Evolutionary conservation across 2,797 vertebrate genomes (phyloP).

Genomic region (Pogoniulus pusillus): DNA sequence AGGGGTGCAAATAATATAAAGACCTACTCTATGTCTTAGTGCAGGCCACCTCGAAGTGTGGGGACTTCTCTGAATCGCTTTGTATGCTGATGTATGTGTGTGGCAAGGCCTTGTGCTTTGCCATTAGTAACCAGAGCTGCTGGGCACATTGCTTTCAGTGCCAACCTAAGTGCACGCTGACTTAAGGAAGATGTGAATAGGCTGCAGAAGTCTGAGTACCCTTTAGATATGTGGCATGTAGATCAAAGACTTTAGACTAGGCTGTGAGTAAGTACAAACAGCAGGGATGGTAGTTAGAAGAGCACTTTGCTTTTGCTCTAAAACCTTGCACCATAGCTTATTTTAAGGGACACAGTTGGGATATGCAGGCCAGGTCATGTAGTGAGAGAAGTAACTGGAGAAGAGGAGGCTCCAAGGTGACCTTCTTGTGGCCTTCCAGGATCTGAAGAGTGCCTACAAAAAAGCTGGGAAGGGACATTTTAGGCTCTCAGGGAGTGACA

Average conservation of each 20-base stretch:
- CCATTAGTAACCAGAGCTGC: not conserved
- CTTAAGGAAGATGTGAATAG: not conserved
- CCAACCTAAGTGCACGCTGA: not conserved
- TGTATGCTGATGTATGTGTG: not conserved
- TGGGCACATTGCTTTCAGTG: not conserved
- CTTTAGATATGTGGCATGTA: not conserved
- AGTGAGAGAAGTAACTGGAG: not conserved
- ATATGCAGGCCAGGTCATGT: not conserved
- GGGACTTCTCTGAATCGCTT: not conserved
- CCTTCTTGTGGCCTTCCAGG: too few relatives aligned
- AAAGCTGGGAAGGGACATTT: too few relatives aligned
- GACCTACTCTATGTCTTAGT: not conserved
- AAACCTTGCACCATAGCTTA: not conserved
- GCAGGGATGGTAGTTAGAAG: not conserved
- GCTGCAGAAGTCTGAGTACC: not conserved
- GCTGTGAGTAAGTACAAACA: not conserved
- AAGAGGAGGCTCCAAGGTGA: too few relatives aligned
- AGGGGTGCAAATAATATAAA: not conserved
- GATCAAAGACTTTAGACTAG: not conserved
- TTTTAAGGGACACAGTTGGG: not conserved
- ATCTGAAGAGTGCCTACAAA: too few relatives aligned
- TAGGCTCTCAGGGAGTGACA: too few relatives aligned
- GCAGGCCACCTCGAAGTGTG: not conserved
- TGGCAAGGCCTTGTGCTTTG: not conserved
- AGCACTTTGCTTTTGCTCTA: not conserved